Conservation (phyloP, 2,113 vertebrate genomes). For the Neolamprologus sp. region DNA sequence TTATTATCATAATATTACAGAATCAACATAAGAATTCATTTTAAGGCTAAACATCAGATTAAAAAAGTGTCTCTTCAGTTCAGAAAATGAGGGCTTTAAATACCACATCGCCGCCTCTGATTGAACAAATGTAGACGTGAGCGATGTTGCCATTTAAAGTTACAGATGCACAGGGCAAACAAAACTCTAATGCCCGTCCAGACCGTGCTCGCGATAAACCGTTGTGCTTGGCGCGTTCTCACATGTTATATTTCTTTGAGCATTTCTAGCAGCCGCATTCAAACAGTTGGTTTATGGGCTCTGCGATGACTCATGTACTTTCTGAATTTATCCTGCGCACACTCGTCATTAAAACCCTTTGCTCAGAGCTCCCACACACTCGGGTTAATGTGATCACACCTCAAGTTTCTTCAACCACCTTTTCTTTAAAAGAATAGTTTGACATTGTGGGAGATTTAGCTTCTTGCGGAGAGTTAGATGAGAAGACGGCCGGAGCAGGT, state of each 20-base stretch:
- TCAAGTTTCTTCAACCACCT: neutral
- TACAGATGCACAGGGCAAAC: neutral
- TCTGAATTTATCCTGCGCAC: constrained; percentile 1
- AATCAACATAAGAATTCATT: neutral
- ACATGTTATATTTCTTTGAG: neutral
- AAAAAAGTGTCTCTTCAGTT: neutral
- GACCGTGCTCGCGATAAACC: neutral
- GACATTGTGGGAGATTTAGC: neutral
- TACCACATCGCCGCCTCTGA: neutral
- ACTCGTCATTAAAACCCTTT: neutral
- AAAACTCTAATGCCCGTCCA: neutral
- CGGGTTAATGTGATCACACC: neutral
- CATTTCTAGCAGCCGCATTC: neutral
- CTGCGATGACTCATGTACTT: constrained; percentile 6
- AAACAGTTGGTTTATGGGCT: neutral
- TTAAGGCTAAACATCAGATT: neutral
- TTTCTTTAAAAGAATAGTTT: neutral
- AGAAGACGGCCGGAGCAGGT: neutral
- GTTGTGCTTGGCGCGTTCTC: neutral
- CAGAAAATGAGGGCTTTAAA: neutral
- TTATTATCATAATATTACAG: neutral
- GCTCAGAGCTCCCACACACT: neutral
- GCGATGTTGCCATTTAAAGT: neutral
- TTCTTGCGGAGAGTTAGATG: neutral
- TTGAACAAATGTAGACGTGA: neutral